These are phyloP conservation scores for Geothlypis trichas DNA, from an alignment of 2,113 vertebrate species.

Conservation along the genomic window DNA sequence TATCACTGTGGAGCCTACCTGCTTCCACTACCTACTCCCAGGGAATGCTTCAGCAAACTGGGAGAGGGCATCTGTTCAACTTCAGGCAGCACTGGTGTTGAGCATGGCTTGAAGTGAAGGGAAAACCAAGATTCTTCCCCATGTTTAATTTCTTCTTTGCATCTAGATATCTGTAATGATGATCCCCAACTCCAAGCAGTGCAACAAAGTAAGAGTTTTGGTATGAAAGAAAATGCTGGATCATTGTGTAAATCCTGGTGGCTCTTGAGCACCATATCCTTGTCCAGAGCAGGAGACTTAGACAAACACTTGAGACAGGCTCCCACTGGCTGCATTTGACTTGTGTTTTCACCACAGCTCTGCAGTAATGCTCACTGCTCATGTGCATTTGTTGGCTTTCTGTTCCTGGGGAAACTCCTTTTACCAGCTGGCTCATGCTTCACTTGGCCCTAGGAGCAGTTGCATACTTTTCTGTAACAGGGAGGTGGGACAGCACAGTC, in stretches of 20 bases:
- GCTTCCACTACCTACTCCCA: neutral
- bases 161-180: neutral
- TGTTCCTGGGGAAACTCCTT: neutral
- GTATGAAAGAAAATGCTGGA: neutral
- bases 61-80: neutral
- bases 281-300: neutral
- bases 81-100: neutral
- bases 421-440: neutral
- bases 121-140: neutral
- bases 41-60: neutral
- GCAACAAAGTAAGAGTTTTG: neutral
- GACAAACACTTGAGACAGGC: neutral
- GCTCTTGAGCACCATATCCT: neutral
- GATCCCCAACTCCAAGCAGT: neutral
- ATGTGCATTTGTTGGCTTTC: neutral
- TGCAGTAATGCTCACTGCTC: neutral
- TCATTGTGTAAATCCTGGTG: neutral
- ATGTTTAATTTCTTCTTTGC: neutral
- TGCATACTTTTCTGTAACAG: neutral
- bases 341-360: neutral
- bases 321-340: neutral
- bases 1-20: neutral
- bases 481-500: accelerated
- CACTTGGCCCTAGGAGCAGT: neutral
- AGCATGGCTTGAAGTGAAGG: neutral